These are phyloP conservation scores for Anoplophora glabripennis DNA, from an alignment of 1,140 invertebrate genomes.

Conservation along the genomic window DNA sequence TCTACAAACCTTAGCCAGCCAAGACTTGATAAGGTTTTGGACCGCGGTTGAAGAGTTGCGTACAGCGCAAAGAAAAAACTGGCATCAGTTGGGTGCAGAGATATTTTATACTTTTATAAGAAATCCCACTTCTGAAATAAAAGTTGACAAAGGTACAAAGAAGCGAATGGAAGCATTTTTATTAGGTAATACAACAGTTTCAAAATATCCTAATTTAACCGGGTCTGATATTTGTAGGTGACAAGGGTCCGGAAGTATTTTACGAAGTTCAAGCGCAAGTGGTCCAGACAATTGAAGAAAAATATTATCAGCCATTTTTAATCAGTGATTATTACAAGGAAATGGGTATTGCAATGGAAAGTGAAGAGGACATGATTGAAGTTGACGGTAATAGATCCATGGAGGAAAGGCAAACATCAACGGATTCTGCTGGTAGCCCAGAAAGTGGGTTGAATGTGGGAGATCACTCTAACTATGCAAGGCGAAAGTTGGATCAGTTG, in stretches of 20 bases:
- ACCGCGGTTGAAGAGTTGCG: slow-evolving; percentile 83
- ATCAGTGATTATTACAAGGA: slow-evolving; percentile 81
- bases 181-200: slow-evolving; percentile 44
- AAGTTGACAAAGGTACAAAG: slow-evolving; percentile 70
- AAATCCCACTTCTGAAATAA: slow-evolving; percentile 73
- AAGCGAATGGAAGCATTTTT: slow-evolving; percentile 86
- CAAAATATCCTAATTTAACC: too few species aligned
- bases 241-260: slow-evolving; percentile 85
- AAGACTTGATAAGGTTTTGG: slow-evolving; percentile 82
- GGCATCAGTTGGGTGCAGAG: slow-evolving; percentile 85
- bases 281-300: slow-evolving; percentile 74
- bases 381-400: slow-evolving; percentile 43
- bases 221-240: slow-evolving; percentile 58
- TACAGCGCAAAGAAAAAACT: slow-evolving; percentile 65
- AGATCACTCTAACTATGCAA: slow-evolving; percentile 80
- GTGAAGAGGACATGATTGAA: slow-evolving; percentile 58
- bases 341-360: slow-evolving; percentile 67
- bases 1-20: slow-evolving; percentile 75
- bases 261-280: slow-evolving; percentile 81
- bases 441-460: slow-evolving; percentile 61
- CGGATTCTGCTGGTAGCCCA: slow-evolving; percentile 52
- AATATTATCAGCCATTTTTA: slow-evolving; percentile 86
- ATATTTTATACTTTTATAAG: slow-evolving; percentile 87
- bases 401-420: slow-evolving; percentile 55
- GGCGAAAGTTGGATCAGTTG: slow-evolving; percentile 75